phyloP scores from a whole-genome alignment of 2,113 vertebrate genomes.

The Chaetops frenatus region DNA sequence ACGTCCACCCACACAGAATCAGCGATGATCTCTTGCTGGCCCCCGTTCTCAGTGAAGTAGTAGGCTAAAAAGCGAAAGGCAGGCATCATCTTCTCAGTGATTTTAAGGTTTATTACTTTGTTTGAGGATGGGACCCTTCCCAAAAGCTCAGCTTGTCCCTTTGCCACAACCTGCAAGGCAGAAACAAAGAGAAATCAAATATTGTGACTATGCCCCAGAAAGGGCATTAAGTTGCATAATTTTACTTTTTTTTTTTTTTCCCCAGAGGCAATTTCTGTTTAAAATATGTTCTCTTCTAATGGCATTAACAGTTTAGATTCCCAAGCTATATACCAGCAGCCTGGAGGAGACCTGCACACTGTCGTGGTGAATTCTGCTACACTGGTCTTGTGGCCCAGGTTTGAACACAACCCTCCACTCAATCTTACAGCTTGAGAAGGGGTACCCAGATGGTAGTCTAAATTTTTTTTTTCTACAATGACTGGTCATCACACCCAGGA shows the following conservation, averaged over 20 bases:
- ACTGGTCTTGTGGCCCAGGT: not conserved
- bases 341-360: not conserved
- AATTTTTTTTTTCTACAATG: not conserved
- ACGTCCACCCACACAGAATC: constrained; percentile 79
- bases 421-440: not conserved
- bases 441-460: not conserved
- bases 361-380: not conserved
- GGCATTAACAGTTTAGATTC: not conserved
- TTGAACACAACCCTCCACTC: not conserved
- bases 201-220: not conserved
- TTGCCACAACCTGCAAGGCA: constrained; percentile 59
- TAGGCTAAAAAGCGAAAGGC: constrained; percentile 78
- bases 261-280: not conserved
- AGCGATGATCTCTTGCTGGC: constrained; percentile 60
- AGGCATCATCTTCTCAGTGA: constrained; percentile 69
- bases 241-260: not conserved
- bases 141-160: constrained; percentile 45
- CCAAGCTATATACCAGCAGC: not conserved
- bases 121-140: constrained; percentile 16
- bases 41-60: constrained; percentile 26
- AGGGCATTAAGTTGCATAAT: not conserved
- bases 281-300: not conserved
- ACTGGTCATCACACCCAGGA: not conserved
- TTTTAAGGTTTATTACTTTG: constrained; percentile 28
- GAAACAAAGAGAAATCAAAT: not conserved